Evolutionary conservation across 2,888 invertebrate species (phyloP).

Genomic region (Laspeyria flexula): DNA sequence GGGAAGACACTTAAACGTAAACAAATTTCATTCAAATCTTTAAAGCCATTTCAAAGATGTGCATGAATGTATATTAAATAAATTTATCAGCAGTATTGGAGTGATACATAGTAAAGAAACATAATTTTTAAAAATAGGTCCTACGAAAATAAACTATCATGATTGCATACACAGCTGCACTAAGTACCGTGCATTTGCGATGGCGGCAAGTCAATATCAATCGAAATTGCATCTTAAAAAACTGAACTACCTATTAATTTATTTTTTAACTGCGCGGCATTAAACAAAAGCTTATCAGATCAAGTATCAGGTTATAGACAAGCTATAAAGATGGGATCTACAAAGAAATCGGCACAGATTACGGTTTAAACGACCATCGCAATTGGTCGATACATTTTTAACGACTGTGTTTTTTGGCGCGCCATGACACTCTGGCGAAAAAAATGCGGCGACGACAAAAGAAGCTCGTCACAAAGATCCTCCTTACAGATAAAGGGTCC

Average conservation of each 20-base stretch:
- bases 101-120: too few species aligned
- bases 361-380: constrained; percentile 58
- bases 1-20: too few species aligned
- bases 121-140: too few species aligned
- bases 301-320: constrained; percentile 54
- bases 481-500: constrained; percentile 67
- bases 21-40: too few species aligned
- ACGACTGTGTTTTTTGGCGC: constrained; percentile 71
- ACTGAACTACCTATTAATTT: constrained; percentile 3
- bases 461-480: constrained; percentile 67
- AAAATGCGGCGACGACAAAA: constrained; percentile 79
- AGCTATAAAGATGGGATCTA: constrained; percentile 77
- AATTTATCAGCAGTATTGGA: too few species aligned
- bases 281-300: constrained; percentile 44
- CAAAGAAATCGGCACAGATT: constrained; percentile 76
- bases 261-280: constrained; percentile 31
- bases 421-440: constrained; percentile 33
- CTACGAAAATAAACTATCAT: too few species aligned
- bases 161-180: too few species aligned
- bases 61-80: too few species aligned
- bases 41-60: too few species aligned
- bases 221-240: constrained; percentile 1
- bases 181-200: not conserved
- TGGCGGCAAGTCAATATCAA: not conserved
- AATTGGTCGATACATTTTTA: constrained; percentile 63